A percentile compares a stretch with the other conserved stretches of the same genome.
phyloP scores from a whole-genome alignment of 2,797 vertebrate genomes.

The Clarias laeviceps region DNA sequence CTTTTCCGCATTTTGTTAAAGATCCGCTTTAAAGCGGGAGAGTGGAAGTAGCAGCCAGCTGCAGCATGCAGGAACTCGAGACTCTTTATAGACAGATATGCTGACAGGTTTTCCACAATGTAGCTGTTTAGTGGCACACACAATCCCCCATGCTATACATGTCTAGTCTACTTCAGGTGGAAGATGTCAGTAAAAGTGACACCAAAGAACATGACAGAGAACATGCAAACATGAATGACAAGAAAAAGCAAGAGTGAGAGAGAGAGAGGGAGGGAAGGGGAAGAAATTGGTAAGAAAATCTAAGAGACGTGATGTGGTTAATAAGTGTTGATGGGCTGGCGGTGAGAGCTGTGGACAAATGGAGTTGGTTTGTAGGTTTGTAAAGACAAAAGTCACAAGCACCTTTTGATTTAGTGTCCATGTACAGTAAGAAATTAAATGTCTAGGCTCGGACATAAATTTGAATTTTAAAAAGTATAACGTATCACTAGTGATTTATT shows the following conservation, averaged over 20 bases:
- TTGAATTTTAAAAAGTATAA: too few relatives aligned
- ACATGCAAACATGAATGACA: slow-evolving; percentile 7
- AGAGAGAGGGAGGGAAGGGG: slow-evolving; percentile 3
- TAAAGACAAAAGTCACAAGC: too few relatives aligned
- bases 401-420: too few relatives aligned
- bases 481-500: too few relatives aligned
- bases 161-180: slow-evolving; percentile 9
- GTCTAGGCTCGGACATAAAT: too few relatives aligned
- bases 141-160: slow-evolving; percentile 1
- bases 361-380: too few relatives aligned
- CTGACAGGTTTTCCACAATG: slow-evolving; percentile 34
- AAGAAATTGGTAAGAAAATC: neutral
- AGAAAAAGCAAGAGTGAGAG: neutral
- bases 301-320: too few relatives aligned
- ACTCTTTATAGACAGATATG: slow-evolving; percentile 31
- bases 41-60: slow-evolving; percentile 56
- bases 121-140: slow-evolving; percentile 13
- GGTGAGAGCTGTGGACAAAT: too few relatives aligned
- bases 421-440: too few relatives aligned
- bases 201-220: slow-evolving; percentile 15
- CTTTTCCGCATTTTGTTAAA: slow-evolving; percentile 9
- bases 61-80: slow-evolving; percentile 37
- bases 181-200: slow-evolving; percentile 26
- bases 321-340: too few relatives aligned
- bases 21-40: slow-evolving; percentile 48